Base-by-base conservation (phyloP, 2,888 invertebrate species). In the Pharmacophagus antenor region DNA sequence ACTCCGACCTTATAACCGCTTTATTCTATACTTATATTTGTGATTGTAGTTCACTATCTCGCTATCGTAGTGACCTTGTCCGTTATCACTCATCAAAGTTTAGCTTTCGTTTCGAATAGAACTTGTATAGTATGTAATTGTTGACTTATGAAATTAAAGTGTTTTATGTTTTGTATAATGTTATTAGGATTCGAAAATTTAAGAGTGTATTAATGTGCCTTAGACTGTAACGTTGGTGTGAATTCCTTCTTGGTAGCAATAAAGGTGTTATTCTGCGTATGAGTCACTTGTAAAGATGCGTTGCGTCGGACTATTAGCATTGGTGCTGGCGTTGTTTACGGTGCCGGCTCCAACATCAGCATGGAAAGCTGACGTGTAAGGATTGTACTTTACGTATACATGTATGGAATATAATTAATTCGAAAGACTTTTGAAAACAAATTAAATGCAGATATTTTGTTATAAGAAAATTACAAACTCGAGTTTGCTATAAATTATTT, bases 221-320 rank as follows among this genome's bases (percentile, higher is more conserved):
- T 67, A 63, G 65, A 64, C 70, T 70, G 65, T 73, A 70, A 70
- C 62, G 59, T 65, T 49, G 61, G 63, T 65, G 64, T 67, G 61
- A 62, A 70, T 67, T 66, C n/a, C 70, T 66, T 56, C 48, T 52
- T 52, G 42, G 21, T 18, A 27, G 47, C 42, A 15, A 41, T 56
- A 25, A 44, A 61, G 54, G 62, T 62, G 64, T 60, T 50, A 56
- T 62, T 65, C 67, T 68, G 79, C 71, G 76, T 71, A 76, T 82
- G 85, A 83, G 74, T 85, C 84, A 82, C 68, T 76, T 70, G 42
- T 61, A 70, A 72, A 70, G 63, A 88, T 88, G 89, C 76, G 79
- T 72, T 80, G 77, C 69, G 67, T 76, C 63, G 80, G 72, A 72
- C n/a, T n/a, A n/a, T 72, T 77, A 67, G 68, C 72, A 57, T 65